phyloP scores from a whole-genome alignment of 1,140 invertebrate species.

The Saccostrea echinata region DNA sequence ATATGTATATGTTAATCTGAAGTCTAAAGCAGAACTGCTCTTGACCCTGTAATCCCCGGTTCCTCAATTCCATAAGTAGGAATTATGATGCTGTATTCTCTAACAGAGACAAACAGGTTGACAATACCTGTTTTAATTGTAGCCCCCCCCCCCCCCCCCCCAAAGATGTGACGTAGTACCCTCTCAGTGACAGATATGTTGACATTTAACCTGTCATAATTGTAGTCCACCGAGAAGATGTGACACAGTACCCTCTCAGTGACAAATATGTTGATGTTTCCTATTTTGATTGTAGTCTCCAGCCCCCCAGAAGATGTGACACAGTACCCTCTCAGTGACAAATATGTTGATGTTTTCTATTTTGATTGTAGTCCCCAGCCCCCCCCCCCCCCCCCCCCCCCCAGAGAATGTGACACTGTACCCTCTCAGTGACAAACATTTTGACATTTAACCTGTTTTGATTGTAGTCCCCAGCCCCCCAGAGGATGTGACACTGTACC shows the following conservation, averaged over 20 bases:
- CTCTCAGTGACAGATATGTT: slow-evolving; percentile 18
- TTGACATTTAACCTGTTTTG: background rate
- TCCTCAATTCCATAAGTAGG: too few species aligned
- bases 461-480: slow-evolving; percentile 65
- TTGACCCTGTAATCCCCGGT: too few species aligned
- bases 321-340: slow-evolving; percentile 36
- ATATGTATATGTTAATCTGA: too few species aligned
- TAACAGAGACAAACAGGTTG: slow-evolving; percentile 13
- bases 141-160: slow-evolving; percentile 65
- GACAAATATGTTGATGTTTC: background rate
- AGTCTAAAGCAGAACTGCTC: too few species aligned
- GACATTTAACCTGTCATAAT: background rate
- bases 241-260: slow-evolving; percentile 48
- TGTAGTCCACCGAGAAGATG: slow-evolving; percentile 59
- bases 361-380: slow-evolving; percentile 60
- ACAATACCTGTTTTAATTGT: background rate
- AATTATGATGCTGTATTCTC: slow-evolving; percentile 48
- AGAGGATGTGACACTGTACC: slow-evolving; percentile 52
- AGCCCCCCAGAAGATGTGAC: slow-evolving; percentile 57
- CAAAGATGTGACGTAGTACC: slow-evolving; percentile 51
- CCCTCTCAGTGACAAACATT: slow-evolving; percentile 9
- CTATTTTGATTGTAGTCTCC: slow-evolving; percentile 57
- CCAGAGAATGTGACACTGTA: slow-evolving; percentile 52
- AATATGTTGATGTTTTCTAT: background rate
- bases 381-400: too few species aligned